Conservation (phyloP, 2,113 vertebrate species). For the Panthera uncia region DNA sequence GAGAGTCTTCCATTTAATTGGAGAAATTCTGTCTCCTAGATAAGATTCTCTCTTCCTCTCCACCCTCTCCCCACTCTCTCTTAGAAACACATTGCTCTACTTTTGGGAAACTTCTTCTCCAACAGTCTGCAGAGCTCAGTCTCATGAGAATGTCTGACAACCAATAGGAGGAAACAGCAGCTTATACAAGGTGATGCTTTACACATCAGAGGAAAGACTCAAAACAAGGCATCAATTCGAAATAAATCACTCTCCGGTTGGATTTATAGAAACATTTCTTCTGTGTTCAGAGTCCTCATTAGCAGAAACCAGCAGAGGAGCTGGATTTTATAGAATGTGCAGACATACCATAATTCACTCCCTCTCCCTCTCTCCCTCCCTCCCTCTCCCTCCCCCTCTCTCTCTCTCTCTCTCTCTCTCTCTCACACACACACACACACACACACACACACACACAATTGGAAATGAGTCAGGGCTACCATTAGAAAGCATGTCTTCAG, state of each 20-base stretch:
- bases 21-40: background rate
- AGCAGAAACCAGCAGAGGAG: background rate
- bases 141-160: slow-evolving; percentile 47
- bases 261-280: slow-evolving; percentile 48
- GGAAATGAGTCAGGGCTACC: background rate
- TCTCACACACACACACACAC: background rate
- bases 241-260: slow-evolving; percentile 16
- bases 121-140: background rate
- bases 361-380: too few relatives aligned
- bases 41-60: background rate
- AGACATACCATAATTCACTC: background rate
- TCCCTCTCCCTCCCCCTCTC: rapidly evolving
- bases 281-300: slow-evolving; percentile 34
- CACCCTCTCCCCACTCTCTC: background rate
- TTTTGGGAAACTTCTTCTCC: slow-evolving; percentile 41
- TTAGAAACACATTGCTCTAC: background rate
- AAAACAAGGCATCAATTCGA: background rate
- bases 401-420: too few relatives aligned
- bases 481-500: background rate
- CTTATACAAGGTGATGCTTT: background rate
- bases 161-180: slow-evolving; percentile 9
- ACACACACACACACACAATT: background rate
- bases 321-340: background rate
- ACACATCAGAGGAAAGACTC: slow-evolving; percentile 20
- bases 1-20: background rate